Conservation (phyloP, 2,888 invertebrate genomes). For the Dromius quadrimaculatus region DNA sequence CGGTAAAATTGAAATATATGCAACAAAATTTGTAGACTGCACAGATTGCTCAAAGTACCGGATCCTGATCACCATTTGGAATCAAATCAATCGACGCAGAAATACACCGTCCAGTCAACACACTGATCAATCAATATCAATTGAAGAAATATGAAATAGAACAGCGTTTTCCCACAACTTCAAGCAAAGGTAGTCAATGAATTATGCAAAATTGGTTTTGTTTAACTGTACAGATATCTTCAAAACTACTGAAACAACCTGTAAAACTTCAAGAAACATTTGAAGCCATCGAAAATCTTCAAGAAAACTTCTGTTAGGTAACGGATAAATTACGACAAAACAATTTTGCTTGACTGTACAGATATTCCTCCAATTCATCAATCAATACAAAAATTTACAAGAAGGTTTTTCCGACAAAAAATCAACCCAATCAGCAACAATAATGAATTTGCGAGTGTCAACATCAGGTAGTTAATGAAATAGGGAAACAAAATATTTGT, state of each 20-base stretch:
- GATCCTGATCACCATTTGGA: no score
- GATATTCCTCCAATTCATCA: neutral
- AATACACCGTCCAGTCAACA: neutral
- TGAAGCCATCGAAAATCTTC: no score
- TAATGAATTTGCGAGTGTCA: neutral
- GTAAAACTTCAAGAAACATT: no score
- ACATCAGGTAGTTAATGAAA: neutral
- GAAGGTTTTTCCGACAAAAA: neutral
- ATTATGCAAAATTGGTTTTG: neutral
- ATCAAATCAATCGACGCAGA: no score
- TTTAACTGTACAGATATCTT: neutral
- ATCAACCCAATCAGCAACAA: neutral
- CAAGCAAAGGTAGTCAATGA: neutral
- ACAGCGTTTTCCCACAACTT: no score
- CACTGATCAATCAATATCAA: neutral
- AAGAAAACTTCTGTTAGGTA: constrained; percentile 5
- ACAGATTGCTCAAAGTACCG: neutral
- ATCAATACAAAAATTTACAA: neutral
- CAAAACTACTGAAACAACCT: neutral
- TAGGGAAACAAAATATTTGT: constrained; percentile 7
- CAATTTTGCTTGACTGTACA: constrained; percentile 8
- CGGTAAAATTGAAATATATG: neutral
- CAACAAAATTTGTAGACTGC: neutral
- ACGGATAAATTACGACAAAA: neutral
- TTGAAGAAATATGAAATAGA: neutral